These are phyloP conservation scores for Apeltes quadracus DNA, from an alignment of 2,113 vertebrate species.

Conservation along the genomic window DNA sequence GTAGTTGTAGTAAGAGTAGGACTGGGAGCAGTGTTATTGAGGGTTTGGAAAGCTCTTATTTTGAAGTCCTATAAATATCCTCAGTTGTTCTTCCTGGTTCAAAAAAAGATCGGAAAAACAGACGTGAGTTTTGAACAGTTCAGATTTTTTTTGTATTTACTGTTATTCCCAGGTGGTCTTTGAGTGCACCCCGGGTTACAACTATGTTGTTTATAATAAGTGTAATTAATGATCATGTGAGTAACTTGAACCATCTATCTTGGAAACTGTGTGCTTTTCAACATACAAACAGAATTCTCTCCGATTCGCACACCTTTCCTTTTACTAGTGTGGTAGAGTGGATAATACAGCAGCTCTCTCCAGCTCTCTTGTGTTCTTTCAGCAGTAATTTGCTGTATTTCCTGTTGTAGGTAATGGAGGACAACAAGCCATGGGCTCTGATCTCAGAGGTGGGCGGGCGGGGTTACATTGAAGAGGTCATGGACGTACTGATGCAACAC, in stretches of 20 bases:
- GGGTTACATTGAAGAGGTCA: conserved; percentile 23
- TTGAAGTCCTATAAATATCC: conserved; percentile 28
- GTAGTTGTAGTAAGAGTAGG: too few relatives aligned
- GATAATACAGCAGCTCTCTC: too few relatives aligned
- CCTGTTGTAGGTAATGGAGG: conserved; percentile 53
- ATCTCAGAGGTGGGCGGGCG: conserved; percentile 46
- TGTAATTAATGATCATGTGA: neutral
- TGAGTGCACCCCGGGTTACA: neutral
- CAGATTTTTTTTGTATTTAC: neutral
- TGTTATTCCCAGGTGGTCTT: neutral
- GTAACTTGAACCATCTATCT: neutral
- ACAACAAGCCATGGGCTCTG: conserved; percentile 70
- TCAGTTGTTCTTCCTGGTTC: conserved; percentile 34
- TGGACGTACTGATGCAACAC: conserved; percentile 41
- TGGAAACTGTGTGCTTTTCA: neutral
- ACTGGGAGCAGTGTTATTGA: neutral
- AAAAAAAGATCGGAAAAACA: neutral
- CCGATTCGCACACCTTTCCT: neutral
- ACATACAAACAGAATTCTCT: neutral
- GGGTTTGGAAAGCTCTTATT: conserved; percentile 28
- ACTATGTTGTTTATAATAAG: neutral
- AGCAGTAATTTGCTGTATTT: too few relatives aligned
- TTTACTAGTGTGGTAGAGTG: neutral
- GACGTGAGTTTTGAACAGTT: neutral
- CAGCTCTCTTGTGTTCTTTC: too few relatives aligned